These are phyloP conservation scores for Phrynocephalus vlangalii DNA, from an alignment of 2,797 vertebrate genomes.

Conservation along the genomic window DNA sequence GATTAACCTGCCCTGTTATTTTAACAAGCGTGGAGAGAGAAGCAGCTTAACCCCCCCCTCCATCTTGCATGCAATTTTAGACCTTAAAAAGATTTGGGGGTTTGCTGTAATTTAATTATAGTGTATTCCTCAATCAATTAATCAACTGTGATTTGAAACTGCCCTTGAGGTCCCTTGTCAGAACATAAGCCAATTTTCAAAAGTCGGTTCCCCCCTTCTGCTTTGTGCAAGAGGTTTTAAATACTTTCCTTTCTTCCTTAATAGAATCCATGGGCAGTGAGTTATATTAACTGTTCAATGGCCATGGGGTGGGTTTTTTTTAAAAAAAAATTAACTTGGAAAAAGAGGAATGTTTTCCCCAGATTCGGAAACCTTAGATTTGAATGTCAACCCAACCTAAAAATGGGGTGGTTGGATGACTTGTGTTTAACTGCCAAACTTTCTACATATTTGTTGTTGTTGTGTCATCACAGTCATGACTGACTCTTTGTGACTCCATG, in stretches of 20 bases:
- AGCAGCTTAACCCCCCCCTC: slow-evolving; percentile 56
- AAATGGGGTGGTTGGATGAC: not conserved
- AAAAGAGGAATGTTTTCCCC: not conserved
- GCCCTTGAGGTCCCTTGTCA: not conserved
- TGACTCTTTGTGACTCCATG: no score
- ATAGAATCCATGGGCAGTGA: not conserved
- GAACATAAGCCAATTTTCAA: not conserved
- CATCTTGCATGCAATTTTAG: slow-evolving; percentile 52
- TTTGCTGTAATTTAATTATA: not conserved
- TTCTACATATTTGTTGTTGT: not conserved
- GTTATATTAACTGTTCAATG: slow-evolving; percentile 16
- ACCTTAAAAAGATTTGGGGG: not conserved
- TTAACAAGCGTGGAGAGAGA: slow-evolving; percentile 71
- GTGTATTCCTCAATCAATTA: not conserved
- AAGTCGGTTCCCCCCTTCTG: not conserved
- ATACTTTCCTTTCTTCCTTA: not conserved
- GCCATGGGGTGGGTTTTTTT: not conserved
- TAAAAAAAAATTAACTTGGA: not conserved
- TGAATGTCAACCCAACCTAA: not conserved
- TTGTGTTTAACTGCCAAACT: not conserved
- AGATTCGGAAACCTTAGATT: not conserved
- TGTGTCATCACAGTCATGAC: no score
- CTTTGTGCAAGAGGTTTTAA: not conserved
- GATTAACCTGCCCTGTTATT: slow-evolving; percentile 66
- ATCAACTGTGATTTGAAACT: not conserved